phyloP scores from a whole-genome alignment of 1,140 invertebrate species.

The Drosophila nigrodunni region DNA sequence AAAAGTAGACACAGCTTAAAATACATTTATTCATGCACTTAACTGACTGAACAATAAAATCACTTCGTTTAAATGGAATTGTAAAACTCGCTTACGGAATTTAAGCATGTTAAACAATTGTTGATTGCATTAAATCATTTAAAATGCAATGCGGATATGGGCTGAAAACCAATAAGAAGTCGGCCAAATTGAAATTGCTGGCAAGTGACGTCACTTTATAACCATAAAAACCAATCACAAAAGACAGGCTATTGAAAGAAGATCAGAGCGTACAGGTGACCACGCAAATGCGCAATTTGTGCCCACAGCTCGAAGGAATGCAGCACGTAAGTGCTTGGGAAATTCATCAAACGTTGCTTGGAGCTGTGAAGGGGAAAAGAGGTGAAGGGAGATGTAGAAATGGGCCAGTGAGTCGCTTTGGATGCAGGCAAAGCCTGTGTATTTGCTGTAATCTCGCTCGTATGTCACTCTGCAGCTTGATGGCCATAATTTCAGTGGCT shows the following conservation, averaged over 20 bases:
- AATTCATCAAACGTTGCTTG: slow-evolving; percentile 65
- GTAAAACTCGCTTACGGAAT: not conserved
- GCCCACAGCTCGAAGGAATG: slow-evolving; percentile 60
- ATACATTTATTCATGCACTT: too few species aligned
- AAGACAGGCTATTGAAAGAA: not conserved
- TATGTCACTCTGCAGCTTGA: slow-evolving; percentile 65
- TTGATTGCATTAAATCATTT: slow-evolving; percentile 53
- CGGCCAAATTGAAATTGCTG: slow-evolving; percentile 4
- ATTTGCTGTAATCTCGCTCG: slow-evolving; percentile 30
- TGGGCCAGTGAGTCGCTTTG: not conserved
- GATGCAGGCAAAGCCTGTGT: not conserved
- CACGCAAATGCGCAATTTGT: slow-evolving; percentile 72
- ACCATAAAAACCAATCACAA: slow-evolving; percentile 1
- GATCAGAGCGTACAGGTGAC: slow-evolving; percentile 45
- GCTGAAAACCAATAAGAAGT: slow-evolving; percentile 39
- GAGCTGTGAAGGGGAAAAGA: not conserved
- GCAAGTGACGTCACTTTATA: not conserved
- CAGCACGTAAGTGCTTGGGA: slow-evolving; percentile 66
- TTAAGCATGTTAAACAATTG: slow-evolving; percentile 40
- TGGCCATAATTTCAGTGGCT: slow-evolving; percentile 60
- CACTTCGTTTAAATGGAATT: too few species aligned
- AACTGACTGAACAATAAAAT: too few species aligned
- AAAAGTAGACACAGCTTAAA: too few species aligned
- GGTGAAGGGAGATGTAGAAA: not conserved
- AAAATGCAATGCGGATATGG: slow-evolving; percentile 36